These are phyloP conservation scores for Drosophila ironensis DNA, from an alignment of 1,140 invertebrate genomes.

Conservation along the genomic window DNA sequence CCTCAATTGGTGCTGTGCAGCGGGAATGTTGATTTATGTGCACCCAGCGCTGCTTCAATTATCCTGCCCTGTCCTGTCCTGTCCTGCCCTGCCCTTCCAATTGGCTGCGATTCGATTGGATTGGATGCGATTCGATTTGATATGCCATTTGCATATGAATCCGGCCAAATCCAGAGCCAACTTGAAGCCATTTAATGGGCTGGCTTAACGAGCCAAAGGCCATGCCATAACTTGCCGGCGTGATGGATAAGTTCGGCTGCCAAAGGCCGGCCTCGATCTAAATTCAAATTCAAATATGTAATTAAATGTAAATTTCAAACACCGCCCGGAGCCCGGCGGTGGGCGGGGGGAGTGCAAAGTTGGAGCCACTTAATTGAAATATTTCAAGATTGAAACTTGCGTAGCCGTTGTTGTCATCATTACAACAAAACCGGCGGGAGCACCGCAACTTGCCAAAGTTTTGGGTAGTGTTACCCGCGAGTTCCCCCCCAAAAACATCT, in stretches of 20 bases:
- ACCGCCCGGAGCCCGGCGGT: conserved; percentile 9
- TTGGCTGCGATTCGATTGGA: conserved; percentile 3
- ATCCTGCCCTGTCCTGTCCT: conserved; percentile 25
- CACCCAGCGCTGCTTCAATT: conserved; percentile 62
- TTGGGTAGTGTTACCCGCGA: conserved; percentile 31
- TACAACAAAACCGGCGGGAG: conserved; percentile 45
- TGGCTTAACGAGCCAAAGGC: conserved; percentile 57
- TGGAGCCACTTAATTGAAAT: conserved; percentile 78
- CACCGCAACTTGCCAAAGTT: conserved; percentile 48
- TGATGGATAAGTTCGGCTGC: conserved; percentile 41
- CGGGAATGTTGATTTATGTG: conserved; percentile 67
- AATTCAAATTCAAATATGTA: conserved; percentile 70
- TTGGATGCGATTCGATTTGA: conserved; percentile 34
- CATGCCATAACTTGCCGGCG: conserved; percentile 42
- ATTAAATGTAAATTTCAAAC: conserved; percentile 73
- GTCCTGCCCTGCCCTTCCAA: neutral
- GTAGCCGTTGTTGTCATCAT: conserved; percentile 55
- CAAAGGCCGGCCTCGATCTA: conserved; percentile 24
- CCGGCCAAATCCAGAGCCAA: conserved; percentile 8
- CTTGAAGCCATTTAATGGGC: conserved; percentile 42
- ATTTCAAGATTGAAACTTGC: conserved; percentile 76
- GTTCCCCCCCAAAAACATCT: neutral
- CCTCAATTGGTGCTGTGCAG: conserved; percentile 39
- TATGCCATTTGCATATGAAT: conserved; percentile 51
- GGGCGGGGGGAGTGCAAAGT: conserved; percentile 48